Base-by-base conservation (phyloP, 1,140 invertebrate species). In the Grapholita molesta region DNA sequence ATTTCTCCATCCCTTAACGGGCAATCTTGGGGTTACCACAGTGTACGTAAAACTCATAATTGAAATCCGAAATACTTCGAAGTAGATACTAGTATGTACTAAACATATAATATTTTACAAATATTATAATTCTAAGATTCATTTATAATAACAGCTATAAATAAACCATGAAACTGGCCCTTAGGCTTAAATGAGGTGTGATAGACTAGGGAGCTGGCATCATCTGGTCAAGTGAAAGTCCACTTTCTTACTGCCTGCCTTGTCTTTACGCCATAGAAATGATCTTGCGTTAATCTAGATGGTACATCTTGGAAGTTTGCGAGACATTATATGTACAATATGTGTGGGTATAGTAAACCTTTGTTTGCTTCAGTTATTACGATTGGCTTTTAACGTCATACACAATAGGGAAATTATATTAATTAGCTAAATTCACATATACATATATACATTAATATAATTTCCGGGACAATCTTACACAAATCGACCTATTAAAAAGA, bases 121-220 rank as follows among this genome's bases (percentile, higher is more conserved):
- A n/a, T 48, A 8, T 48, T 48, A 21, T 21, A 21, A n/a, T 48
- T 9, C 18, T 9, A 48, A 21, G 18, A 21, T 21, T 21, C 21
- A 30, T 4, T 30, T 30, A 4, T 30, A 4, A 48, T 48, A 21
- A 21, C 18, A 21, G n/a, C 42, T n/a, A 48, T 48, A 48, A 48
- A 48, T 21, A 48, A 48, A 9, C 42, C 42, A 85, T 85, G 85
- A 87, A 88, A 75, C 75, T 64, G 80, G 77, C 84, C 84, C 82
- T 85, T 82, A 73, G 75, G 75, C 80, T 79, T 70, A 85, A 89
- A 88, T 83, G 85, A 87, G 85, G 82, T 90, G 86, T 84, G 84
- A 89, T 87, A 83, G 82, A 87, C 83, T 85, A 87, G 87, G 83
- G 85, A 88, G 86, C 82, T 79, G 84, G 83, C 86, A 86, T 89